phyloP scores from a whole-genome alignment of 2,113 vertebrate species.

The Marmota monax region DNA sequence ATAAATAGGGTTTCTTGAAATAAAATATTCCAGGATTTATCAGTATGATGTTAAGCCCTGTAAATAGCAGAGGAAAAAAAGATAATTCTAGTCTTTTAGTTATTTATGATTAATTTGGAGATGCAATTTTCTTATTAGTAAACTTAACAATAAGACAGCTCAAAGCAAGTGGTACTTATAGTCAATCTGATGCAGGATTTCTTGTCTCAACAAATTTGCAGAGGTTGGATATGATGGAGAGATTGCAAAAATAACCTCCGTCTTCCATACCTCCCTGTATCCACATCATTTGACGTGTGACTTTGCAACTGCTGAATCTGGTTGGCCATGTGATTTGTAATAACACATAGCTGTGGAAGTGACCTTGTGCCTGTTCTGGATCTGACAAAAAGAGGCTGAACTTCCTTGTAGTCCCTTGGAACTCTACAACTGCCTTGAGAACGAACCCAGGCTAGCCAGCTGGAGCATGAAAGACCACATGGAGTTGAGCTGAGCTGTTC shows the following conservation, averaged over 20 bases:
- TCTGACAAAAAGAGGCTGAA: background rate
- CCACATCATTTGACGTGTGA: background rate
- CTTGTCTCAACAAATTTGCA: background rate
- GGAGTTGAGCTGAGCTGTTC: background rate
- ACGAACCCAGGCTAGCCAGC: background rate
- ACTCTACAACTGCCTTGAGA: background rate
- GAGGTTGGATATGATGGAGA: background rate
- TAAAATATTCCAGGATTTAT: background rate
- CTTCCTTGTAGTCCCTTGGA: background rate
- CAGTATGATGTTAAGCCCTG: background rate
- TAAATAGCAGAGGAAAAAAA: background rate
- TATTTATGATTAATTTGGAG: background rate
- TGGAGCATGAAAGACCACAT: fast-evolving
- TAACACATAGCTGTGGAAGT: background rate
- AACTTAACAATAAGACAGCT: background rate
- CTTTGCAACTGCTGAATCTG: background rate
- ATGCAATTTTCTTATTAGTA: background rate
- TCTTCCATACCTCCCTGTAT: background rate
- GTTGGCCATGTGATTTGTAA: background rate
- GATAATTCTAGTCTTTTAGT: background rate
- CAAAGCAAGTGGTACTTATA: background rate
- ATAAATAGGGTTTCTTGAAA: background rate
- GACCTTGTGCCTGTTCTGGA: background rate
- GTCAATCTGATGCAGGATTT: background rate
- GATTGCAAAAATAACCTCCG: background rate